These are phyloP conservation scores for Sturmia bella DNA, from an alignment of 2,888 invertebrate genomes.

Conservation along the genomic window DNA sequence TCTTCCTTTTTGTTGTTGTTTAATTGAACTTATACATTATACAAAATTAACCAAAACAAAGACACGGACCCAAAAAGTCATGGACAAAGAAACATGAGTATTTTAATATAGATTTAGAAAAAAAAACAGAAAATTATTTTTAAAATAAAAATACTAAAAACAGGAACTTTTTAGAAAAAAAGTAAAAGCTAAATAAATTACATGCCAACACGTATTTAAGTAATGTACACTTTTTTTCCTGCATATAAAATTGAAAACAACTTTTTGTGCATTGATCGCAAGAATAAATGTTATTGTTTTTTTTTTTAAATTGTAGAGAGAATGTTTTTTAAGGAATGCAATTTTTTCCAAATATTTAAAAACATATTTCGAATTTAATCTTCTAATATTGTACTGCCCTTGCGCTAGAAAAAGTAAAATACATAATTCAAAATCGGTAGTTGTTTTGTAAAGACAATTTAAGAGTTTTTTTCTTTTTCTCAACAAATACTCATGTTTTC, in stretches of 20 bases:
- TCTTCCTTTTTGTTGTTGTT: constrained; percentile 71
- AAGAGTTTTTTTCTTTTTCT: neutral
- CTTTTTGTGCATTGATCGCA: constrained; percentile 81
- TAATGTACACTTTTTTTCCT: constrained; percentile 77
- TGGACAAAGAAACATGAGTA: constrained; percentile 71
- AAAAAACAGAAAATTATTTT: constrained; percentile 53
- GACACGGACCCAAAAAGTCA: constrained; percentile 68
- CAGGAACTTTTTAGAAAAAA: constrained; percentile 25
- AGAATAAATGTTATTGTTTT: constrained; percentile 56
- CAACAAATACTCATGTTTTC: constrained; percentile 68
- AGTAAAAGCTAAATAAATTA: constrained; percentile 5
- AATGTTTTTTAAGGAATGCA: constrained; percentile 49
- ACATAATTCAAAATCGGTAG: constrained; percentile 69
- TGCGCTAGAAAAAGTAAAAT: constrained; percentile 28
- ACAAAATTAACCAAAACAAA: constrained; percentile 44
- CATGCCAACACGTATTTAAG: constrained; percentile 7
- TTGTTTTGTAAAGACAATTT: constrained; percentile 63
- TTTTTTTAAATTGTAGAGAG: constrained; percentile 49
- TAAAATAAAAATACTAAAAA: constrained; percentile 34
- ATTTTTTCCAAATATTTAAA: constrained; percentile 22
- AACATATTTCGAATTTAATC: constrained; percentile 14
- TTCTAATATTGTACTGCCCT: constrained; percentile 28
- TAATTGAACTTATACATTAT: constrained; percentile 39
- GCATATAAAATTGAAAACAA: constrained; percentile 80
- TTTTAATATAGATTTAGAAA: constrained; percentile 34